These are phyloP conservation scores for Vireo altiloquus DNA, from an alignment of 2,113 vertebrate species.

Conservation along the genomic window DNA sequence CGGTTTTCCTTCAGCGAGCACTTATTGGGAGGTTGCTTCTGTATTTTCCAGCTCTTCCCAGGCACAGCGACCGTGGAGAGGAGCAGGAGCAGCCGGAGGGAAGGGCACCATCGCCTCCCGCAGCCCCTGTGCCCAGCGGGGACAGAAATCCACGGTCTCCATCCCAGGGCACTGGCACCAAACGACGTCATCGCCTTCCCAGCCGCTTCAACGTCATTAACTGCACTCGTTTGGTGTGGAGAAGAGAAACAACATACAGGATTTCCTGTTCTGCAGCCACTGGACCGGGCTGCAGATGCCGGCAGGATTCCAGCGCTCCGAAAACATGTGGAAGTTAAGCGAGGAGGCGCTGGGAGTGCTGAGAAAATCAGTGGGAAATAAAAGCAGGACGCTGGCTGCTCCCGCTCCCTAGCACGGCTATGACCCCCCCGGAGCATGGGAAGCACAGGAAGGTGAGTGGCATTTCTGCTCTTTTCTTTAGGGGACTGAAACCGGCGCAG, in stretches of 20 bases:
- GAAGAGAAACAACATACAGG: slow-evolving; percentile 21
- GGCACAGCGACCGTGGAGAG: background rate
- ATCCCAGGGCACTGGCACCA: background rate
- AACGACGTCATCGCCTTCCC: background rate
- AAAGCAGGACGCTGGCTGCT: background rate
- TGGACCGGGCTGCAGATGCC: slow-evolving; percentile 1
- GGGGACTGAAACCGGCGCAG: background rate
- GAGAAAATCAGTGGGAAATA: accelerated
- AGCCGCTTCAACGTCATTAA: background rate
- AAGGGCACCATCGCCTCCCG: background rate
- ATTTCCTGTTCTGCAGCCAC: slow-evolving; percentile 57
- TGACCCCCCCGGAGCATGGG: background rate
- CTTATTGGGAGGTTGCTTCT: background rate
- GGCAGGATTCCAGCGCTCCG: background rate
- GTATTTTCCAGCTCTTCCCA: background rate
- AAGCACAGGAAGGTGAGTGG: slow-evolving; percentile 49
- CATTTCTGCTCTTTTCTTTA: background rate
- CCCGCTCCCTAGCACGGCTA: background rate
- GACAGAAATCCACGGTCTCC: accelerated
- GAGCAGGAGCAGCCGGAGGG: background rate
- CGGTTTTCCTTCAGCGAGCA: background rate
- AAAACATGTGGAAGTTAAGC: background rate
- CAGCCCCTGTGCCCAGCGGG: background rate
- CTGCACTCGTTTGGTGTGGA: background rate
- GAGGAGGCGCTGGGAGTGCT: background rate